Evolutionary conservation across 2,797 vertebrate genomes (phyloP).

Genomic region (Thunnus albacares): DNA sequence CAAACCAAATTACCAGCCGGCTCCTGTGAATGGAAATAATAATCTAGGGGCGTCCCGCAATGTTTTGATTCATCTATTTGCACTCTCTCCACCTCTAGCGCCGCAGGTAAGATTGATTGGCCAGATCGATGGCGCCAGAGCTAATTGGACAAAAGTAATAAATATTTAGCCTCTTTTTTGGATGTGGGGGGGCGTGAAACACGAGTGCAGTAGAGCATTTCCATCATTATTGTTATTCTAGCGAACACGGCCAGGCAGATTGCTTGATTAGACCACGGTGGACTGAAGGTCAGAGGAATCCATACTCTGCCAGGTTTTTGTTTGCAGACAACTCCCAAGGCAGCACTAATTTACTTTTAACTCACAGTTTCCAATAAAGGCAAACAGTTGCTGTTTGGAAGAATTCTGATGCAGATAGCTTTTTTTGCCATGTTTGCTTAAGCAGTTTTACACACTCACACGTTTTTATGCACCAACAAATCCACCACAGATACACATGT

Average conservation of each 20-base stretch:
- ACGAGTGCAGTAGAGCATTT: conserved; percentile 43
- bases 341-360: conserved; percentile 55
- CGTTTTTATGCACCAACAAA: background rate
- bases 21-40: conserved; percentile 61
- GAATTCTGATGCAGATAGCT: conserved; percentile 5
- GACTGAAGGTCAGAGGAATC: conserved; percentile 72
- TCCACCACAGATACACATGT: background rate
- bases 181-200: background rate
- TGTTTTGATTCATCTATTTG: conserved; percentile 68
- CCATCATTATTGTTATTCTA: conserved; percentile 62
- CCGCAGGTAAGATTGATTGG: conserved; percentile 72
- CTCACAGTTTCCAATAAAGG: conserved; percentile 45
- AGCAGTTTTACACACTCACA: background rate
- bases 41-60: conserved; percentile 43
- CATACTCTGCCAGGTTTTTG: conserved; percentile 53
- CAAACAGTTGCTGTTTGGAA: conserved; percentile 9
- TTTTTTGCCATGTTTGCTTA: background rate
- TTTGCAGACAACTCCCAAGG: conserved; percentile 47
- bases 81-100: conserved; percentile 37
- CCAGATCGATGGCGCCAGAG: conserved; percentile 60
- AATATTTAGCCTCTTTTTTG: conserved; percentile 70
- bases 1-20: conserved; percentile 62
- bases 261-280: conserved; percentile 61
- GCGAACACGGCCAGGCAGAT: conserved; percentile 44
- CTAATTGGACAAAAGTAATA: conserved; percentile 79